These are phyloP conservation scores for Lemur catta DNA, from an alignment of 2,797 vertebrate species.

Conservation along the genomic window DNA sequence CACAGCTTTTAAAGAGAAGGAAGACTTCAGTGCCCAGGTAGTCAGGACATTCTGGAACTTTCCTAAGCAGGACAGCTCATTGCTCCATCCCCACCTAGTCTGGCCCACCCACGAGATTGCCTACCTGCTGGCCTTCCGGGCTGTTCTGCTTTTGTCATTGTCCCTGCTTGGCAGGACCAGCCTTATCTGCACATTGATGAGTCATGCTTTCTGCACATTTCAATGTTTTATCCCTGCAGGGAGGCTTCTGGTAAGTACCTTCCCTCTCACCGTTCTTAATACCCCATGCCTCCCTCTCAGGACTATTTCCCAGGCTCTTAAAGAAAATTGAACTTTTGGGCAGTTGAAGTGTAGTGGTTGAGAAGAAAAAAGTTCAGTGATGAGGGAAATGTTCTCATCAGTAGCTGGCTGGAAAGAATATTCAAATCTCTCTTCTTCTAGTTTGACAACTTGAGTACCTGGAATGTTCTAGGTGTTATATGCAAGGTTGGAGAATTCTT, in stretches of 20 bases:
- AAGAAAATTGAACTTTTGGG: slow-evolving; percentile 72
- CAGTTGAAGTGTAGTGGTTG: not conserved
- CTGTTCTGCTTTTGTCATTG: not conserved
- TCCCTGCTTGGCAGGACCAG: slow-evolving; percentile 49
- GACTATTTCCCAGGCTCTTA: slow-evolving; percentile 60
- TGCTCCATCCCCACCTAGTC: not conserved
- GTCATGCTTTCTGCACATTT: slow-evolving; percentile 67
- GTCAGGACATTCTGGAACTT: slow-evolving; percentile 8
- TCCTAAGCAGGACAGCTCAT: slow-evolving; percentile 24
- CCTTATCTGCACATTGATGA: slow-evolving; percentile 30
- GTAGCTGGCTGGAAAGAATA: not conserved
- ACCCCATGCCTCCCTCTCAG: slow-evolving; percentile 46
- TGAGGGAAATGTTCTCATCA: not conserved
- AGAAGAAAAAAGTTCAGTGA: not conserved
- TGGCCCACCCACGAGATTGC: not conserved
- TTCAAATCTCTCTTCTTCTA: not conserved
- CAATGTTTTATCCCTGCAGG: slow-evolving; percentile 53
- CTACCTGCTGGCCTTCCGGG: not conserved
- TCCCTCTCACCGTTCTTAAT: slow-evolving; percentile 27
- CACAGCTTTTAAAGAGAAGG: not conserved
- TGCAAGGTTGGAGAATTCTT: not conserved
- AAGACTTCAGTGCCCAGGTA: not conserved
- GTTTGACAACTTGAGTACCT: not conserved
- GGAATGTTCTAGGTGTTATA: not conserved
- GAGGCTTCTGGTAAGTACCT: slow-evolving; percentile 70